These are phyloP conservation scores for Cepaea hortensis DNA, from an alignment of 2,888 invertebrate species.

Conservation along the genomic window DNA sequence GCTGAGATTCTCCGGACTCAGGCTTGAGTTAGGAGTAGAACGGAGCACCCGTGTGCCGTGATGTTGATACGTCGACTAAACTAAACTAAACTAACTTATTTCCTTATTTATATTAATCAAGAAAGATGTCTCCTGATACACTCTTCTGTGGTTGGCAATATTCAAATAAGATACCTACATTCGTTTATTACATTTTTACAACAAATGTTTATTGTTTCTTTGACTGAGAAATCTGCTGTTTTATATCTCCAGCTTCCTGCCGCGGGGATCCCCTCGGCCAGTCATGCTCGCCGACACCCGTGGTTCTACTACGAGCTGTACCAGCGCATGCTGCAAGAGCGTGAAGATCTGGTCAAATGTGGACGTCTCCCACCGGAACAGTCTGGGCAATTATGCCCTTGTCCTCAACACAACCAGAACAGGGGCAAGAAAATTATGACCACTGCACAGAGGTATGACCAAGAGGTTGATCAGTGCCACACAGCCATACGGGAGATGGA, in stretches of 20 bases:
- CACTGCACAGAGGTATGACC: background rate
- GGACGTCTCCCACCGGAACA: conserved; percentile 6
- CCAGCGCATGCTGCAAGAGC: conserved; percentile 22
- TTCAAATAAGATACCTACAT: no score
- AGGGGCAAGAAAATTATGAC: background rate
- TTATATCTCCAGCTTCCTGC: conserved; percentile 31
- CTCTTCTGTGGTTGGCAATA: no score
- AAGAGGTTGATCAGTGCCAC: background rate
- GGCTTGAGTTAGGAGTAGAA: no score
- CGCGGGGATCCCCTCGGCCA: conserved; percentile 26
- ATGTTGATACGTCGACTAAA: no score
- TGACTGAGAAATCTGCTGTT: no score
- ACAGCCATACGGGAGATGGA: conserved; percentile 10
- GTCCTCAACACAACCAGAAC: background rate
- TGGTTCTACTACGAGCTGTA: conserved; percentile 37
- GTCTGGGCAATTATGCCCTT: background rate
- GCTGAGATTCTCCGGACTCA: no score
- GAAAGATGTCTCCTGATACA: no score
- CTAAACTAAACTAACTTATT: no score
- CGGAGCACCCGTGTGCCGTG: no score
- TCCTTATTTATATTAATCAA: no score
- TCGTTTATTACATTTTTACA: no score
- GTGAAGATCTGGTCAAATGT: background rate
- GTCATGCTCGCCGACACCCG: conserved; percentile 26
- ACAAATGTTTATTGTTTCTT: no score